Percentiles rank a stretch among this genome's conserved stretches.
phyloP scores from a whole-genome alignment of 2,113 vertebrate species.

The Pelusios castaneus region DNA sequence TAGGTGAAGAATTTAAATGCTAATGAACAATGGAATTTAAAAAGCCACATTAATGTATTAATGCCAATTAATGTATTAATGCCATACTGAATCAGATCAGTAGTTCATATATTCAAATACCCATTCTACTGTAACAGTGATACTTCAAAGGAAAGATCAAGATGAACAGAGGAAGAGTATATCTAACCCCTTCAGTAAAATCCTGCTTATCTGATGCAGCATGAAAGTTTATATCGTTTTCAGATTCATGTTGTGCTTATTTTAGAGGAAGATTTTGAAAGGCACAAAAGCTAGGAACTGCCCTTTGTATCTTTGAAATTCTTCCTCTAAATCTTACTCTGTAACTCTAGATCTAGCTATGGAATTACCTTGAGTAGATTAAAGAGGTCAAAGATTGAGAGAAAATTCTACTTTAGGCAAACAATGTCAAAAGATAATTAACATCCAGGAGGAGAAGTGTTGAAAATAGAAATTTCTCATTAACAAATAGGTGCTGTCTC shows the following conservation, averaged over 20 bases:
- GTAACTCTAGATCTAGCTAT: no score
- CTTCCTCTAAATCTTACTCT: not conserved
- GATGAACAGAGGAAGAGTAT: fast-evolving
- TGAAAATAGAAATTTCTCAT: not conserved
- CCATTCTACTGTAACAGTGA: not conserved
- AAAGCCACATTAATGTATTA: not conserved
- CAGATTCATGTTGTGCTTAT: no score
- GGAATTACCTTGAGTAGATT: no score
- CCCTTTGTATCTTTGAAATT: not conserved
- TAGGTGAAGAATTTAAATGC: not conserved
- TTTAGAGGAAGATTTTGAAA: not conserved
- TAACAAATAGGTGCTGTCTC: not conserved
- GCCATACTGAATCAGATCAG: not conserved
- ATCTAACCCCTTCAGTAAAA: not conserved
- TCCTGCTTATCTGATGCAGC: no score
- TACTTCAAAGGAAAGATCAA: not conserved
- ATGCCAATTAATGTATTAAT: not conserved
- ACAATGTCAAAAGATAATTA: not conserved
- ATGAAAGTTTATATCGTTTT: no score
- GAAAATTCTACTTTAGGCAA: not conserved
- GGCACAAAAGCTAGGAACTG: no score
- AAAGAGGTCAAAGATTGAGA: no score
- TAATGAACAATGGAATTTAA: not conserved
- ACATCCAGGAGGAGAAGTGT: not conserved
- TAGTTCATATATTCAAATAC: not conserved